Percentiles rank a stretch among this genome's conserved stretches.
These are phyloP conservation scores for Laspeyria flexula DNA, from an alignment of 2,888 invertebrate species.

Conservation along the genomic window DNA sequence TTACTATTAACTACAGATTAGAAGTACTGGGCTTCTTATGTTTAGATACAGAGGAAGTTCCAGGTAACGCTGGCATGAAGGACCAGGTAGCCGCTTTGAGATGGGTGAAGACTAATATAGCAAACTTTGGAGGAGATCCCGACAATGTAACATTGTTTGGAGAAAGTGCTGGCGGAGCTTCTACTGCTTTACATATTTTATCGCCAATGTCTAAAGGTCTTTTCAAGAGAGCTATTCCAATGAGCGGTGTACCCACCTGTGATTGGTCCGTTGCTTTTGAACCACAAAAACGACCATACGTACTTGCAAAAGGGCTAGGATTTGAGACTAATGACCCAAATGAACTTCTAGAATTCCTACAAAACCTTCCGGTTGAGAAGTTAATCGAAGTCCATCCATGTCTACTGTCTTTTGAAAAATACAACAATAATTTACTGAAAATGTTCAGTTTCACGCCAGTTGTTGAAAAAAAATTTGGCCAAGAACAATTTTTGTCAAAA, in stretches of 20 bases:
- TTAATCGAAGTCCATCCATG: conserved; percentile 10
- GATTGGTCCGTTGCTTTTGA: conserved; percentile 13
- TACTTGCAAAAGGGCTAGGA: conserved; percentile 17
- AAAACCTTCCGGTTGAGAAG: conserved; percentile 10
- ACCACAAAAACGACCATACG: conserved; percentile 6
- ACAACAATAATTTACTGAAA: conserved; percentile 8
- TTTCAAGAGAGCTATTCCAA: conserved; percentile 58
- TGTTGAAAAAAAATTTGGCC: conserved; percentile 19
- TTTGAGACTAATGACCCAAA: conserved; percentile 6
- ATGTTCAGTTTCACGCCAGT: conserved; percentile 16
- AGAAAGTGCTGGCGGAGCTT: conserved; percentile 61
- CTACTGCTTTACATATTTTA: conserved; percentile 49
- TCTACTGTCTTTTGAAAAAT: conserved; percentile 10
- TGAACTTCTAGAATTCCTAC: conserved; percentile 15
- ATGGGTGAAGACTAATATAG: conserved; percentile 60
- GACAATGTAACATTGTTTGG: conserved; percentile 60
- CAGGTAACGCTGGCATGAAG: conserved; percentile 87
- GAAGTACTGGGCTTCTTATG: conserved; percentile 85
- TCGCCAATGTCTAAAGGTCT: conserved; percentile 66
- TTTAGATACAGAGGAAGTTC: conserved; percentile 77
- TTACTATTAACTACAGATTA: conserved; percentile 83
- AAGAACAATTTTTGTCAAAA: conserved; percentile 19
- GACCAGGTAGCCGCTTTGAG: conserved; percentile 59
- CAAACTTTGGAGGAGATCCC: conserved; percentile 58
- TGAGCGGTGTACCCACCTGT: conserved; percentile 36